These are phyloP conservation scores for Temnothorax curvispinosus DNA, from an alignment of 1,140 invertebrate species.

Conservation along the genomic window DNA sequence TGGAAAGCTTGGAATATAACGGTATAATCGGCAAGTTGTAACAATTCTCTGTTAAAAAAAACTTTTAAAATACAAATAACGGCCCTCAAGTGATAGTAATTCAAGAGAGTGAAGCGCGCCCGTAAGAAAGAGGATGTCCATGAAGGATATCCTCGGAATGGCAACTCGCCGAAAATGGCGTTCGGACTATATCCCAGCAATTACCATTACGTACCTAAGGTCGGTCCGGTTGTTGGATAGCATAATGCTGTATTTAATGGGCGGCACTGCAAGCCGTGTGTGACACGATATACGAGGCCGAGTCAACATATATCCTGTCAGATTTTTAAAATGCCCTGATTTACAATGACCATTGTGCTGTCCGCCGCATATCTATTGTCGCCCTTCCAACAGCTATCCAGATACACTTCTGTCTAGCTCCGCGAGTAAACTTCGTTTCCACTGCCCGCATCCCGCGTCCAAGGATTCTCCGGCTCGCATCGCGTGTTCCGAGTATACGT, in stretches of 20 bases:
- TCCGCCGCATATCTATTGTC: conserved; percentile 83
- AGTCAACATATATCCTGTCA: conserved; percentile 84
- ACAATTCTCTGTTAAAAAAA: neutral
- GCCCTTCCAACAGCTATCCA: conserved; percentile 62
- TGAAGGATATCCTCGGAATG: conserved; percentile 67
- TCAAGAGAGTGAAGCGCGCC: conserved; percentile 18
- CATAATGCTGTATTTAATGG: conserved; percentile 85
- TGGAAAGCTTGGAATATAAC: neutral
- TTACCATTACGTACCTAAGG: conserved; percentile 81
- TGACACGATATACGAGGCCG: conserved; percentile 82
- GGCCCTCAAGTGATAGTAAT: neutral
- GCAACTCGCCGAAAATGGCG: conserved; percentile 83
- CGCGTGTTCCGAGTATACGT: conserved; percentile 37
- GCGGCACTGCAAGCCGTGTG: conserved; percentile 73
- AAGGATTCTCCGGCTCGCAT: conserved; percentile 55
- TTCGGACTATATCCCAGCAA: conserved; percentile 80
- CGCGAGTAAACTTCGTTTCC: conserved; percentile 39
- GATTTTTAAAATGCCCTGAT: conserved; percentile 85
- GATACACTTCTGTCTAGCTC: conserved; percentile 64
- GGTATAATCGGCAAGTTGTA: no score
- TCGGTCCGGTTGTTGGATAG: conserved; percentile 77
- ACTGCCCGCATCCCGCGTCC: conserved; percentile 55
- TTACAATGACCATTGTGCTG: conserved; percentile 84
- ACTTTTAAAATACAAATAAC: neutral
- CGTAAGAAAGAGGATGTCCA: conserved; percentile 18